These are phyloP conservation scores for Yasuhikotakia modesta DNA, from an alignment of 2,797 vertebrate species.

Conservation along the genomic window DNA sequence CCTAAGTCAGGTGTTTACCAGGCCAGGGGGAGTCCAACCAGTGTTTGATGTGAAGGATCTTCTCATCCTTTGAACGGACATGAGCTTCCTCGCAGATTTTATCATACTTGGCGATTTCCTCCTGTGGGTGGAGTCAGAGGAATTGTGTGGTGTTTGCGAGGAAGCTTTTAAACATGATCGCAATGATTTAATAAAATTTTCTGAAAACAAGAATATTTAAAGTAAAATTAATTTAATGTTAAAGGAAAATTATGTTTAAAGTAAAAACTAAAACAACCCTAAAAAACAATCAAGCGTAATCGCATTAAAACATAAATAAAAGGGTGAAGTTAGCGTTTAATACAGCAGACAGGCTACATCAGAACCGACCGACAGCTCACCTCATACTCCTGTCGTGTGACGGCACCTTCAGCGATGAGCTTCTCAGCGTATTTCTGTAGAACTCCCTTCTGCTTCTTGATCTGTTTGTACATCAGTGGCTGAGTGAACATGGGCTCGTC, in stretches of 20 bases:
- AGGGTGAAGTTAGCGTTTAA: neutral
- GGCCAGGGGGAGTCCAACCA: slow-evolving; percentile 90
- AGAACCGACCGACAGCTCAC: slow-evolving; percentile 59
- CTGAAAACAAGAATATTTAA: too few relatives aligned
- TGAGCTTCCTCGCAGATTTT: slow-evolving; percentile 90
- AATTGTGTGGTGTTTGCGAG: neutral
- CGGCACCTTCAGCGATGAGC: slow-evolving; percentile 83
- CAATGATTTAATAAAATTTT: neutral
- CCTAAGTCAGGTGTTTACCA: slow-evolving; percentile 68
- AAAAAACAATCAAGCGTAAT: too few relatives aligned
- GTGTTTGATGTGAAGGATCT: slow-evolving; percentile 86
- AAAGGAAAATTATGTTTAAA: neutral
- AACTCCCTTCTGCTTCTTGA: slow-evolving; percentile 87
- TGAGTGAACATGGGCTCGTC: slow-evolving; percentile 92
- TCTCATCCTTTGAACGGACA: slow-evolving; percentile 85
- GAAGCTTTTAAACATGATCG: neutral
- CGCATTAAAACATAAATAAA: too few relatives aligned
- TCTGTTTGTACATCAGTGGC: slow-evolving; percentile 91
- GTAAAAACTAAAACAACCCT: neutral
- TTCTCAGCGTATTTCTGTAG: slow-evolving; percentile 86
- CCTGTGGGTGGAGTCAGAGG: slow-evolving; percentile 71
- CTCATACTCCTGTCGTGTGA: slow-evolving; percentile 86
- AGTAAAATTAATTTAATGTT: too few relatives aligned
- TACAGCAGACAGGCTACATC: neutral
- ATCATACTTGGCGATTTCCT: slow-evolving; percentile 88